Evolutionary conservation across 2,113 vertebrate genomes (phyloP).

Genomic region (Prionailurus viverrinus): DNA sequence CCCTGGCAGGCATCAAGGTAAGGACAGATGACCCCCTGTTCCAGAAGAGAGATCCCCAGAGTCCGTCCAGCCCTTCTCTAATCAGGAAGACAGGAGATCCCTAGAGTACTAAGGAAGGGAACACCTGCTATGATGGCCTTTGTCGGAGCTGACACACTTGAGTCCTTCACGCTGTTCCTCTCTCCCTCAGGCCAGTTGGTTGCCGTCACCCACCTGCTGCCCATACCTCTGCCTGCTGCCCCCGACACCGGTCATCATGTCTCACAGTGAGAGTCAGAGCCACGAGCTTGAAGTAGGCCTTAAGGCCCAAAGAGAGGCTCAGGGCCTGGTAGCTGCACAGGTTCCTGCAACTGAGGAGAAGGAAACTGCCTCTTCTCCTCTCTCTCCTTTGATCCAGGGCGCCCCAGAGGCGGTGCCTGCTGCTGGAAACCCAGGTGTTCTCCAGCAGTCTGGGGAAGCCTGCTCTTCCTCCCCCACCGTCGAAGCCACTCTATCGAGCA

Average conservation of each 20-base stretch:
- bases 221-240: not conserved
- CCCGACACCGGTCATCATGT: not conserved
- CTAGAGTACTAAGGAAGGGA: not conserved
- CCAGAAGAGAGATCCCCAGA: not conserved
- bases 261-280: not conserved
- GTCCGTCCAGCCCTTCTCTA: not conserved
- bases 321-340: not conserved
- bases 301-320: not conserved
- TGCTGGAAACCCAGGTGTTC: not conserved
- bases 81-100: not conserved
- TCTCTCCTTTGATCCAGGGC: not conserved
- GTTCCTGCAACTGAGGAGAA: not conserved
- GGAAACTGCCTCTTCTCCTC: not conserved
- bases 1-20: not conserved
- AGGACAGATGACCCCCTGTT: not conserved
- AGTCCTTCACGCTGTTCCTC: not conserved
- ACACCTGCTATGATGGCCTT: not conserved
- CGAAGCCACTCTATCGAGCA: not conserved
- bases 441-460: not conserved
- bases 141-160: not conserved
- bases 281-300: not conserved
- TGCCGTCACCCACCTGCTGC: not conserved
- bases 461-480: not conserved
- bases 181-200: not conserved
- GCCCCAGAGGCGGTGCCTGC: not conserved